Evolutionary conservation across 1,140 invertebrate genomes (phyloP), one percentile per base, ranked within the genome.

Genomic region (Triops longicaudatus): DNA sequence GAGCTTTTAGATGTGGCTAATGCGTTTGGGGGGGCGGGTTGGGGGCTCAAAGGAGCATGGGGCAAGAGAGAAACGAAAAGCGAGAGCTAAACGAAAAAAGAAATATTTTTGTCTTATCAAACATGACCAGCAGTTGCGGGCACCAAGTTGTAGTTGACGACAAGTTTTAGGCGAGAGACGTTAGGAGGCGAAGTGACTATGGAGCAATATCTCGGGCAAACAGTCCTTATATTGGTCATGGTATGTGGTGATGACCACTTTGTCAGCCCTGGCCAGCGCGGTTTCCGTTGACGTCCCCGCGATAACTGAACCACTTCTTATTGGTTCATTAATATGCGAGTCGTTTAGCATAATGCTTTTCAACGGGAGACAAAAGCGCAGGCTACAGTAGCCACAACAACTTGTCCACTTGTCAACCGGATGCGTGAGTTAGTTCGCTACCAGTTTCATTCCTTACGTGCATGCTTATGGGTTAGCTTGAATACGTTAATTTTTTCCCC

Each of bases 231-330:
- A 63, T 63, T 63, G 50, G 50, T 63, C 17, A 63, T 63, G 50
- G 50, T 63, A 63, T 63, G 50, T 63, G 50, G 50, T 63, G 50
- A 63, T 63, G 50, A 63, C 50, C 50, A 63, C 50, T 63, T 63
- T 63, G 50, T 63, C 50, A 63, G 50, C 50, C 31, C 22, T 63
- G 50, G 50, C 50, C 50, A 63, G 50, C 50, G 50, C 22, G 50
- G 50, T 63, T 63, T 63, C 50, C 50, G 50, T 63, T 63, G 50
- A 22, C 50, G 50, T 63, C 50, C 50, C 31, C 9, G 50, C 50
- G 50, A 63, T 63, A 63, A 63, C 50, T 63, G 50, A 22, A n/a
- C 50, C 14, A 63, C 50, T 63, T 63, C 50, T 63, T 63, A 63
- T 63, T 63, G 50, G 50, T 63, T 63, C 50, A 63, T 63, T 63